Conservation (phyloP, 2,888 invertebrate species). For the Dicyrtoma fusca region DNA sequence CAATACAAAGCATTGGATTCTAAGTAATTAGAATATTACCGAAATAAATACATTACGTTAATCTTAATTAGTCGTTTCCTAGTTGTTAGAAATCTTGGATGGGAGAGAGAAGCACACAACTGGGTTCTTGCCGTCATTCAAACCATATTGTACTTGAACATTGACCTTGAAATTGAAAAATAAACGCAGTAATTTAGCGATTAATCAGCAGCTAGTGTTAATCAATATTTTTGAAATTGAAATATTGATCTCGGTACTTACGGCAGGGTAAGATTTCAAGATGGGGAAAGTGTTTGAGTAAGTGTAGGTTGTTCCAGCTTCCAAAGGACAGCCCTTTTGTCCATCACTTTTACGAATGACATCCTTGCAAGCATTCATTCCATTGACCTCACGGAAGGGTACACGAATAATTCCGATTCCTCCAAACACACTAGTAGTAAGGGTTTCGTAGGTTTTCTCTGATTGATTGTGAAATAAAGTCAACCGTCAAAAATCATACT, state of each 20-base stretch:
- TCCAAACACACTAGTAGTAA: conserved; percentile 56
- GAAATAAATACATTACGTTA: no score
- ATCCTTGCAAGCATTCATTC: conserved; percentile 54
- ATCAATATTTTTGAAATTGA: no score
- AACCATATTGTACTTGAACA: conserved; percentile 56
- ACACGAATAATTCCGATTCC: conserved; percentile 56
- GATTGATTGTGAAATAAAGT: no score
- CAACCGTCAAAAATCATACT: no score
- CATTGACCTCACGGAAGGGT: conserved; percentile 56
- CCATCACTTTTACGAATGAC: conserved; percentile 48
- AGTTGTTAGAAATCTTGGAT: conserved; percentile 53
- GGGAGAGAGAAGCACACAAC: conserved; percentile 57
- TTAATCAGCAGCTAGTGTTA: no score
- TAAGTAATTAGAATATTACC: no score
- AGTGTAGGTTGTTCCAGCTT: conserved; percentile 51
- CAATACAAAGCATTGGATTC: no score
- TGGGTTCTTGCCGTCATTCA: conserved; percentile 53
- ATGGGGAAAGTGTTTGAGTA: conserved; percentile 57
- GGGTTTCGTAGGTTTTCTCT: conserved; percentile 52
- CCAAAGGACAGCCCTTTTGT: conserved; percentile 52
- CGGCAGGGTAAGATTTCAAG: conserved; percentile 55
- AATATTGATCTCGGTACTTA: conserved; percentile 47
- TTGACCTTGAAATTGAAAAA: conserved; percentile 51
- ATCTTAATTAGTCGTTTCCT: background rate
- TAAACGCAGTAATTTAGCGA: background rate